Percentiles rank a stretch among this genome's conserved stretches.
Conservation (phyloP, 2,888 invertebrate species). For the Chloromyia formosa region DNA sequence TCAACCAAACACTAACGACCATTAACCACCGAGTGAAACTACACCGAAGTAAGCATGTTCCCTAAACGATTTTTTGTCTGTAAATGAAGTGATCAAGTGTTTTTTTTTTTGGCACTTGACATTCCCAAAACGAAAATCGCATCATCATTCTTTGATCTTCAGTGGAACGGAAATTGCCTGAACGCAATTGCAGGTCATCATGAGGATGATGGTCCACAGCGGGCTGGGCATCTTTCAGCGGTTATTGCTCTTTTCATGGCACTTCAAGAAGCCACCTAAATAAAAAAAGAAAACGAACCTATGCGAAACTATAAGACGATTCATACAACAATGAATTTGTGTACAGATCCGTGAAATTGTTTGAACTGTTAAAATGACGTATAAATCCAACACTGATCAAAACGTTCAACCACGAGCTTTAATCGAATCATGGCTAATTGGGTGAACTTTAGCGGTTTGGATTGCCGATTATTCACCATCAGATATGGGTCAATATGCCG, state of each 20-base stretch:
- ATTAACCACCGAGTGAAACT: too few relatives aligned
- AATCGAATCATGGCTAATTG: slow-evolving; percentile 13
- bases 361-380: not conserved
- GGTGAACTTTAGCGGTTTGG: not conserved
- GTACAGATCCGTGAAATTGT: not conserved
- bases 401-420: not conserved
- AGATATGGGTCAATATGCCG: slow-evolving; percentile 30
- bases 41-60: not conserved
- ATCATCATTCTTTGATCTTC: too few relatives aligned
- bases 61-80: slow-evolving; percentile 20
- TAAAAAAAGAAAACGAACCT: too few relatives aligned
- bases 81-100: slow-evolving; percentile 38
- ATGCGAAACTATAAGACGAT: too few relatives aligned
- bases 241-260: slow-evolving; percentile 13
- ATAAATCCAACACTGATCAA: not conserved
- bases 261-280: not conserved
- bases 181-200: too few relatives aligned
- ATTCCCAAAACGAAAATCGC: not conserved
- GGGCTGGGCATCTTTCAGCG: slow-evolving; percentile 3
- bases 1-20: too few relatives aligned
- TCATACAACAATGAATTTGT: not conserved
- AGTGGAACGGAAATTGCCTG: too few relatives aligned
- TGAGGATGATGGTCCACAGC: too few relatives aligned
- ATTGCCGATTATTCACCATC: slow-evolving; percentile 19
- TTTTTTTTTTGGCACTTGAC: slow-evolving; percentile 28